phyloP scores from a whole-genome alignment of 2,113 vertebrate species.

The Leucopternis melanops region DNA sequence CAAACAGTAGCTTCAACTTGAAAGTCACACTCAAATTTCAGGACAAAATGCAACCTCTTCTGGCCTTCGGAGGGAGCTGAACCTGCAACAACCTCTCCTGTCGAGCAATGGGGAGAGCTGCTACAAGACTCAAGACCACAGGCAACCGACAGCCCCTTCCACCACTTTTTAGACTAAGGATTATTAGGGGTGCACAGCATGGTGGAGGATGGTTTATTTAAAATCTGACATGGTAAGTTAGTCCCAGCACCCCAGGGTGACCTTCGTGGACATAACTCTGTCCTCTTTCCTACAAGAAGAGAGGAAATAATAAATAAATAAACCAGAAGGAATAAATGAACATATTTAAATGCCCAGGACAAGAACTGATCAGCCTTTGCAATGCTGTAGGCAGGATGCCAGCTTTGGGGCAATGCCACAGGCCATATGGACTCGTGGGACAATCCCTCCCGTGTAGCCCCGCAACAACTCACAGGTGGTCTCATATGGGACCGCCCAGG shows the following conservation, averaged over 20 bases:
- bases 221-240: neutral
- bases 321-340: neutral
- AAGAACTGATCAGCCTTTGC: neutral
- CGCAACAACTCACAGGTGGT: no score
- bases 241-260: neutral
- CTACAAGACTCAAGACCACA: fast-evolving
- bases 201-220: neutral
- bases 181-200: neutral
- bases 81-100: neutral
- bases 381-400: neutral
- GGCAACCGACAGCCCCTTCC: neutral
- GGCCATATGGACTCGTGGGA: neutral
- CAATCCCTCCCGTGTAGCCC: neutral
- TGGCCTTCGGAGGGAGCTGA: neutral
- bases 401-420: neutral
- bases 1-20: neutral
- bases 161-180: no score
- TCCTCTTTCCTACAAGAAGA: neutral
- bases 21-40: neutral
- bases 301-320: neutral
- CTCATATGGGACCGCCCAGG: neutral
- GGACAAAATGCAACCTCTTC: neutral
- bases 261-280: fast-evolving
- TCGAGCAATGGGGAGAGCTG: neutral
- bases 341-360: neutral